Percentiles rank a stretch among this genome's conserved stretches.
Evolutionary conservation across 2,113 vertebrate genomes (phyloP).

Genomic region (Leptobrachium ailaonicum): DNA sequence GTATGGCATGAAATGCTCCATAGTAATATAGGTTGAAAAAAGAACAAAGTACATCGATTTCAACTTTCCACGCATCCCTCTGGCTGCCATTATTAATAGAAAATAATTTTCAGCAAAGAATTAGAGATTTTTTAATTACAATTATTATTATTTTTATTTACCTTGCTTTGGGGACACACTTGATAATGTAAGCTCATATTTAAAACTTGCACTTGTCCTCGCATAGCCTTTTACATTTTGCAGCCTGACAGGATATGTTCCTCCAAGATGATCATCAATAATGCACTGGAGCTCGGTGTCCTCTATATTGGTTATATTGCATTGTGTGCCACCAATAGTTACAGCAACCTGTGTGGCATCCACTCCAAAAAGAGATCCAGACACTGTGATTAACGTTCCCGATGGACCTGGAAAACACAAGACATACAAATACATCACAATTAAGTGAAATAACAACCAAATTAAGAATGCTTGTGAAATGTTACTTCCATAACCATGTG

Average conservation of each 20-base stretch:
- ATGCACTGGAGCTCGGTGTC: slow-evolving; percentile 65
- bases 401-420: slow-evolving; percentile 64
- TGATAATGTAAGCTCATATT: slow-evolving; percentile 68
- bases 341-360: slow-evolving; percentile 59
- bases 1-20: too few species aligned
- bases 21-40: too few species aligned
- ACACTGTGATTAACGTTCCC: slow-evolving; percentile 69
- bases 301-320: slow-evolving; percentile 61
- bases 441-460: too few species aligned
- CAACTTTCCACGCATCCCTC: too few species aligned
- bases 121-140: too few species aligned
- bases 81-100: too few species aligned
- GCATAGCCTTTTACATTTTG: slow-evolving; percentile 72
- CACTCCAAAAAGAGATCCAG: slow-evolving; percentile 71
- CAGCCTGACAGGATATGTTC: slow-evolving; percentile 67
- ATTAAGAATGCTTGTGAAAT: too few species aligned
- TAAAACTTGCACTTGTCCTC: slow-evolving; percentile 61
- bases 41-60: too few species aligned
- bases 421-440: neutral
- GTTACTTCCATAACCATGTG: too few species aligned
- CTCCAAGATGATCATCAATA: slow-evolving; percentile 70
- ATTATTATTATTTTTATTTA: slow-evolving; percentile 39
- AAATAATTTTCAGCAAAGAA: too few species aligned
- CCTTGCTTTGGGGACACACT: slow-evolving; percentile 72
- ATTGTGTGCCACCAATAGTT: slow-evolving; percentile 60